phyloP scores from a whole-genome alignment of 1,140 invertebrate species.

The Pseudomyrmex sp. region DNA sequence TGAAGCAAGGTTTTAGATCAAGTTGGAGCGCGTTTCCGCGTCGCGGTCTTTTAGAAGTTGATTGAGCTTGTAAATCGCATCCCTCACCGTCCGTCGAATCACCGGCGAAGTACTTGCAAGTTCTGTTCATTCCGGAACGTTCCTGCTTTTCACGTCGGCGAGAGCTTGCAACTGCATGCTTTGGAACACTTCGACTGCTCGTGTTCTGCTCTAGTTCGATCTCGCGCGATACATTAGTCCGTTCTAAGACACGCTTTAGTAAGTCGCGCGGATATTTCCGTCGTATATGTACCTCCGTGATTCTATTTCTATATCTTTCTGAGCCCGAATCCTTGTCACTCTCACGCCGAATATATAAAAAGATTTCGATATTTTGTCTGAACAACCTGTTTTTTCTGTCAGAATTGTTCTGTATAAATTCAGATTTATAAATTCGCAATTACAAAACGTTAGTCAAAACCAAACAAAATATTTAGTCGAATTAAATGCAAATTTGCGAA shows the following conservation, averaged over 20 bases:
- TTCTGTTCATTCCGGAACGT: slow-evolving; percentile 51
- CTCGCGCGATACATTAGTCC: slow-evolving; percentile 31
- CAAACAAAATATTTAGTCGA: not conserved
- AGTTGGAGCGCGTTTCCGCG: not conserved
- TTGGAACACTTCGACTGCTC: slow-evolving; percentile 46
- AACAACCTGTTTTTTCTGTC: not conserved
- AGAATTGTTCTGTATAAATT: not conserved
- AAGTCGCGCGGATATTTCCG: slow-evolving; percentile 2
- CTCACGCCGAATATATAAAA: not conserved
- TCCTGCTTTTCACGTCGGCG: slow-evolving; percentile 37
- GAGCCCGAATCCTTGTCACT: not conserved
- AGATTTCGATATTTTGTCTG: not conserved
- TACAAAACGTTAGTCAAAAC: not conserved
- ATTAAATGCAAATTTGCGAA: slow-evolving; percentile 13
- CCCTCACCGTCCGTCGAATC: slow-evolving; percentile 13
- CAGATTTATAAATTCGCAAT: not conserved
- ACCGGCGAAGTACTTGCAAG: slow-evolving; percentile 27
- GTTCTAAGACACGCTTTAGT: slow-evolving; percentile 40
- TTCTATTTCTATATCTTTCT: slow-evolving; percentile 27
- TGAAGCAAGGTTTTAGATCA: not conserved
- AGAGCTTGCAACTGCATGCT: slow-evolving; percentile 31
- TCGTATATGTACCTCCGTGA: not conserved
- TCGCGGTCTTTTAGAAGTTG: slow-evolving; percentile 34
- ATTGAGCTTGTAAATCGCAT: slow-evolving; percentile 55
- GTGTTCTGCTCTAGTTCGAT: slow-evolving; percentile 56